Evolutionary conservation across 2,113 vertebrate genomes (phyloP).

Genomic region (Mohoua ochrocephala): DNA sequence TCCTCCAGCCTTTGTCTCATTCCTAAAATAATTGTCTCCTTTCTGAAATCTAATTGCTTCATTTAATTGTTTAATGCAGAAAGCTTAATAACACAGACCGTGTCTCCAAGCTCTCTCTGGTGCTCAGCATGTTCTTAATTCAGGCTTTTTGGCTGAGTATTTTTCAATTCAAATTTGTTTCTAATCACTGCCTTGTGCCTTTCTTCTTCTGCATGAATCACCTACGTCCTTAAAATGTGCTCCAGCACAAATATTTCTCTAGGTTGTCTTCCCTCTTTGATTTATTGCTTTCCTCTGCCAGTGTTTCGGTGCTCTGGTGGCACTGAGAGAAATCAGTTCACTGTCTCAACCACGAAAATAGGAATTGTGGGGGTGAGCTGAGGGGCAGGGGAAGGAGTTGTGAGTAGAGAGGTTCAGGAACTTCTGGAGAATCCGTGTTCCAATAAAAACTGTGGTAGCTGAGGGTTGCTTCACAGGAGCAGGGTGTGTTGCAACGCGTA

Average conservation of each 20-base stretch:
- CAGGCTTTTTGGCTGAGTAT: neutral
- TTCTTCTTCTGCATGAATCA: neutral
- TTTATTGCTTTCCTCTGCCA: neutral
- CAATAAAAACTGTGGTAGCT: rapidly evolving
- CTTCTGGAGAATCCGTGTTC: neutral
- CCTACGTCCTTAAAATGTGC: neutral
- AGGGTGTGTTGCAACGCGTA: neutral
- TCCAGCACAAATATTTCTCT: neutral
- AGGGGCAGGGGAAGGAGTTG: neutral
- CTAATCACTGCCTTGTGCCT: neutral
- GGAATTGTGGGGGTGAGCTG: neutral
- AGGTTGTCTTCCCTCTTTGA: neutral
- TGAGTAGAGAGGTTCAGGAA: neutral
- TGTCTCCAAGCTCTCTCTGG: neutral
- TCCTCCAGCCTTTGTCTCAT: conserved; percentile 4
- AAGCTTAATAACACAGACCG: neutral
- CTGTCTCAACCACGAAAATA: neutral
- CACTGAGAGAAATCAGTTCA: neutral
- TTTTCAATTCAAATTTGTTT: neutral
- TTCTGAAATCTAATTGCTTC: conserved; percentile 27
- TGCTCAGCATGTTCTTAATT: neutral
- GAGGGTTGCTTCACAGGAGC: neutral
- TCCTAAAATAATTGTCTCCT: neutral
- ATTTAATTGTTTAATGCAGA: neutral
- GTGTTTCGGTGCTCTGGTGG: neutral